These are phyloP conservation scores for Danio albolineatus DNA, from an alignment of 2,797 vertebrate species.

Conservation along the genomic window DNA sequence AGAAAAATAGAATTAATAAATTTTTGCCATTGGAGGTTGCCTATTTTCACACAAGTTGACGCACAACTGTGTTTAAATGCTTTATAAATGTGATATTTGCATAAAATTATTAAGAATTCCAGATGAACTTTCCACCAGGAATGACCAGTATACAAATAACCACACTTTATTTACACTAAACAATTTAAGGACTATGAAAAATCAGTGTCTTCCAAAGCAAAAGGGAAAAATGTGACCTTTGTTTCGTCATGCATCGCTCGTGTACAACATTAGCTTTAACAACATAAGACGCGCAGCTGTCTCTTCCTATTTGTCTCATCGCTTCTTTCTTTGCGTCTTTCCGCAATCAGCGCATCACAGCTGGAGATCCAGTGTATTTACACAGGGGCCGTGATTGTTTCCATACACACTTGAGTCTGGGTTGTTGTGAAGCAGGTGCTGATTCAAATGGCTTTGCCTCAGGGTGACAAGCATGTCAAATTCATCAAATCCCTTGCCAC, in stretches of 20 bases:
- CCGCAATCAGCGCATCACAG: conserved; percentile 32
- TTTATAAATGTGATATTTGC: background rate
- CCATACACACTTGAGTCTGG: conserved; percentile 23
- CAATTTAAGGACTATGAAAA: background rate
- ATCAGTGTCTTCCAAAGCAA: background rate
- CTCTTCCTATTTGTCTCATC: background rate
- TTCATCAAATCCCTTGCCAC: conserved; percentile 19
- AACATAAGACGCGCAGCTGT: conserved; percentile 34
- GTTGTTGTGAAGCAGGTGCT: conserved; percentile 47
- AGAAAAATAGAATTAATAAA: too few species aligned
- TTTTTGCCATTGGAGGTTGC: too few species aligned
- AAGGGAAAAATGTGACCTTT: background rate
- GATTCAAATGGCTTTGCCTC: conserved; percentile 43
- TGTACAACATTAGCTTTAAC: conserved; percentile 43
- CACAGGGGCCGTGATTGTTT: conserved; percentile 30
- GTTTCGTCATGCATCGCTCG: conserved; percentile 16
- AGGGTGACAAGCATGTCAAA: conserved; percentile 21
- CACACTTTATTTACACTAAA: background rate
- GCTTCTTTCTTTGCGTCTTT: conserved; percentile 12
- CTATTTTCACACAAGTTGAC: too few species aligned
- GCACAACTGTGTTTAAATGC: too few species aligned
- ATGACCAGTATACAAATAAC: background rate
- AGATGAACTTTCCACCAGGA: background rate
- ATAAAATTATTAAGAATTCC: background rate
- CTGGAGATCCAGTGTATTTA: conserved; percentile 43